These are phyloP conservation scores for Ichneumon xanthorius DNA, from an alignment of 2,888 invertebrate genomes.

Conservation along the genomic window DNA sequence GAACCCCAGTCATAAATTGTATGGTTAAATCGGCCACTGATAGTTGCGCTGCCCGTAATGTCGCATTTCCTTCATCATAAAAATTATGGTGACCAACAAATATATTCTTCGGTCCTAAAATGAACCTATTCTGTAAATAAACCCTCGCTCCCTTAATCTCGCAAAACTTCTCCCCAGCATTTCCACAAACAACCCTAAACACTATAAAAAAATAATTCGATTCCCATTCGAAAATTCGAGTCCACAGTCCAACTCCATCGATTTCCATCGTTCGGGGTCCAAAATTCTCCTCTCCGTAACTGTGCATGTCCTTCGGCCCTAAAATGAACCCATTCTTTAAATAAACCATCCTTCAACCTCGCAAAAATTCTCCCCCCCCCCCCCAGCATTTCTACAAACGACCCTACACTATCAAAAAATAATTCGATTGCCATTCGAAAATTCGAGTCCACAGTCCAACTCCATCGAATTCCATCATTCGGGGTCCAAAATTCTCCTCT, in stretches of 20 bases:
- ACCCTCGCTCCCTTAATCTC: neutral
- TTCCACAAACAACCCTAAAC: neutral
- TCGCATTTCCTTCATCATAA: neutral
- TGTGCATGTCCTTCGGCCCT: neutral
- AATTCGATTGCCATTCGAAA: neutral
- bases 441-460: conserved; percentile 41
- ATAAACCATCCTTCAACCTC: neutral
- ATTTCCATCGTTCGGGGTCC: conserved; percentile 68
- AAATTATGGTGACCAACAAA: neutral
- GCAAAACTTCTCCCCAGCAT: neutral
- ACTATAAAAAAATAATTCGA: too few relatives aligned
- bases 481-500: conserved; percentile 68
- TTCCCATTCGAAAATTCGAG: conserved; percentile 2
- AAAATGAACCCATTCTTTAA: neutral
- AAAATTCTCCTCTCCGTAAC: conserved; percentile 66
- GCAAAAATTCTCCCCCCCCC: neutral
- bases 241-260: conserved; percentile 69
- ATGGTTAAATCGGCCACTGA: too few relatives aligned
- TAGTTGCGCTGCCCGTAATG: neutral
- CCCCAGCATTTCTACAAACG: neutral
- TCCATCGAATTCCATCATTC: conserved; percentile 72
- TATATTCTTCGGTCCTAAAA: neutral
- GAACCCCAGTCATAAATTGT: too few relatives aligned
- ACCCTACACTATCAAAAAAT: neutral
- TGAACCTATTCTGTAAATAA: neutral